phyloP scores from a whole-genome alignment of 2,113 vertebrate genomes.

The Pithys albifrons region DNA sequence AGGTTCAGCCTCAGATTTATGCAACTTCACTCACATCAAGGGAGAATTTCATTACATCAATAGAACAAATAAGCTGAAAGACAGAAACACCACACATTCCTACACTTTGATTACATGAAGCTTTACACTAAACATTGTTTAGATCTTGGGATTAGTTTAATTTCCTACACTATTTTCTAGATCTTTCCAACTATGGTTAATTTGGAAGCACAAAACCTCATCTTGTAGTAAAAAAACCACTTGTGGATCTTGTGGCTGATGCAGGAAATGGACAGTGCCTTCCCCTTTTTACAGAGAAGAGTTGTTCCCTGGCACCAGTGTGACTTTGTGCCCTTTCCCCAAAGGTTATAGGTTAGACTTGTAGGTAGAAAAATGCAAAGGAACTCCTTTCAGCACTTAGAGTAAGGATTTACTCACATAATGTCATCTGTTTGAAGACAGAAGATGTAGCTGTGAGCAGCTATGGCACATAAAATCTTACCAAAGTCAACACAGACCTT shows the following conservation, averaged over 20 bases:
- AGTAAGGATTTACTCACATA: background rate
- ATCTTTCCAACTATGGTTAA: background rate
- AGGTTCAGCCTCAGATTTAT: background rate
- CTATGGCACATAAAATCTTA: background rate
- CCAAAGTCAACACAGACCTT: background rate
- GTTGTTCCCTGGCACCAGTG: background rate
- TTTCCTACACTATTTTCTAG: background rate
- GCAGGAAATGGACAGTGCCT: background rate
- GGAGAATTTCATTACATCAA: background rate
- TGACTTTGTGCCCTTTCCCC: background rate
- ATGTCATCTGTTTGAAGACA: background rate
- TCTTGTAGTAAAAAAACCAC: background rate
- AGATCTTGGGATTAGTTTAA: background rate
- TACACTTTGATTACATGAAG: background rate
- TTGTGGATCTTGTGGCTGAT: background rate
- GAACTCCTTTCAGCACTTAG: background rate
- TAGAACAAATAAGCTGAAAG: constrained; percentile 1
- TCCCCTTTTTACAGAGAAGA: background rate
- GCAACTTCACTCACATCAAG: background rate
- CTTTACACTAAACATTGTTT: background rate
- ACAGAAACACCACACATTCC: background rate
- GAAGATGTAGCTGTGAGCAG: background rate
- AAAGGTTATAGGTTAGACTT: background rate
- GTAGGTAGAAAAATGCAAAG: background rate
- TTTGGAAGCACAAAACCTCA: background rate